These are phyloP conservation scores for Rhaphigaster nebulosa DNA, from an alignment of 2,888 invertebrate genomes.

Conservation along the genomic window DNA sequence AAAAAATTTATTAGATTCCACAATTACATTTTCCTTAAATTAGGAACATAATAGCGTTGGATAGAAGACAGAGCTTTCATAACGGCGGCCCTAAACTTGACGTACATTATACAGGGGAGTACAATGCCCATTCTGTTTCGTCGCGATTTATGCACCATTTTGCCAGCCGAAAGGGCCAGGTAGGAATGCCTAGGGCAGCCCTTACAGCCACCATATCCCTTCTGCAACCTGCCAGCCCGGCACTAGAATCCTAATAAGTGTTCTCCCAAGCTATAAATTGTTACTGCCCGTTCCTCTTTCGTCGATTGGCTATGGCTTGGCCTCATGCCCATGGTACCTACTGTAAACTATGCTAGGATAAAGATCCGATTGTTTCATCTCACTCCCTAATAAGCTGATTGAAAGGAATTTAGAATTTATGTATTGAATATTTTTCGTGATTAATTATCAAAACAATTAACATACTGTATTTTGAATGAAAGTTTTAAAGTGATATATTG, in stretches of 20 bases:
- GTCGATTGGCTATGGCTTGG: not conserved
- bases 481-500: too few relatives aligned
- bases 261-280: not conserved
- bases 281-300: not conserved
- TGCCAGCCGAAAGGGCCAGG: not conserved
- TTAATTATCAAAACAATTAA: too few relatives aligned
- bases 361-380: too few relatives aligned
- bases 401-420: too few relatives aligned
- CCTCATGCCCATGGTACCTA: too few relatives aligned
- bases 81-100: not conserved
- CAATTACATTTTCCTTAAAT: not conserved
- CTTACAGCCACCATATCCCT: conserved; percentile 16
- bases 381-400: too few relatives aligned
- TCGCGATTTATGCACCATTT: conserved; percentile 3
- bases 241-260: conserved; percentile 35
- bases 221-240: not conserved
- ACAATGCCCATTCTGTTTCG: not conserved
- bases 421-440: too few relatives aligned
- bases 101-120: not conserved
- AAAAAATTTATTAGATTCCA: too few relatives aligned
- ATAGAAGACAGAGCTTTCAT: not conserved
- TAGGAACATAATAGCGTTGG: not conserved
- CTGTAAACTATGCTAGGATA: too few relatives aligned
- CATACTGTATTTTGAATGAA: too few relatives aligned
- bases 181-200: not conserved